Conservation (phyloP, 2,888 invertebrate species). For the Drosophila siamana region DNA sequence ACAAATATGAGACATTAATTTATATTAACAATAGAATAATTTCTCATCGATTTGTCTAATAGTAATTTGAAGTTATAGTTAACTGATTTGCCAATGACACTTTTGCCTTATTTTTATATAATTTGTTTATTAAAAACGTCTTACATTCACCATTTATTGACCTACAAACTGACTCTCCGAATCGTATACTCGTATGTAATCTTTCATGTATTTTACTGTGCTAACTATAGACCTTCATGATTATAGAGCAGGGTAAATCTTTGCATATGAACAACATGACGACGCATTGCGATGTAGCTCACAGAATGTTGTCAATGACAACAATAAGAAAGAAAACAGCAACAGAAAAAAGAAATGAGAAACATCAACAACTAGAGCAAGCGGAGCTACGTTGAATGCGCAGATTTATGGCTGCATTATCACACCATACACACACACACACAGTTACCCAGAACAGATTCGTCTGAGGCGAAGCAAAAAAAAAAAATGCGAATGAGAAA, state of each 20-base stretch:
- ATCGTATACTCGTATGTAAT: not conserved
- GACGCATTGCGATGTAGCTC: conserved; percentile 31
- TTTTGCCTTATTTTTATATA: too few relatives aligned
- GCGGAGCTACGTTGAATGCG: conserved; percentile 22
- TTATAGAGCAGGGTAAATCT: conserved; percentile 27
- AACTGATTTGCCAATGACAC: too few relatives aligned
- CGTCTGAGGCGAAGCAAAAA: conserved; percentile 21
- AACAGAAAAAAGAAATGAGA: not conserved
- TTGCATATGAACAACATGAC: conserved; percentile 39
- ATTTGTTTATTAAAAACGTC: too few relatives aligned
- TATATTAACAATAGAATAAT: too few relatives aligned
- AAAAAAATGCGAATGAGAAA: conserved; percentile 24
- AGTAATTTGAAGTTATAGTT: too few relatives aligned
- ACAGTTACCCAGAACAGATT: too few relatives aligned
- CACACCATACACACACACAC: conserved; percentile 9
- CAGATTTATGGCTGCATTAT: conserved; percentile 59
- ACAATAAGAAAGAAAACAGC: conserved; percentile 11
- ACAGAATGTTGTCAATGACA: conserved; percentile 38
- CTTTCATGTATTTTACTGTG: not conserved
- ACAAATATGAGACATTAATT: too few relatives aligned
- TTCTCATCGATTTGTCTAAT: too few relatives aligned
- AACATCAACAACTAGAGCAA: conserved; percentile 3
- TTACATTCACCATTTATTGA: too few relatives aligned
- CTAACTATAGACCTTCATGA: conserved; percentile 4
- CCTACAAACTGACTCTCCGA: too few relatives aligned